Evolutionary conservation across 1,140 invertebrate genomes (phyloP), one percentile per base, ranked within the genome.

Genomic region (Ericerus pela): DNA sequence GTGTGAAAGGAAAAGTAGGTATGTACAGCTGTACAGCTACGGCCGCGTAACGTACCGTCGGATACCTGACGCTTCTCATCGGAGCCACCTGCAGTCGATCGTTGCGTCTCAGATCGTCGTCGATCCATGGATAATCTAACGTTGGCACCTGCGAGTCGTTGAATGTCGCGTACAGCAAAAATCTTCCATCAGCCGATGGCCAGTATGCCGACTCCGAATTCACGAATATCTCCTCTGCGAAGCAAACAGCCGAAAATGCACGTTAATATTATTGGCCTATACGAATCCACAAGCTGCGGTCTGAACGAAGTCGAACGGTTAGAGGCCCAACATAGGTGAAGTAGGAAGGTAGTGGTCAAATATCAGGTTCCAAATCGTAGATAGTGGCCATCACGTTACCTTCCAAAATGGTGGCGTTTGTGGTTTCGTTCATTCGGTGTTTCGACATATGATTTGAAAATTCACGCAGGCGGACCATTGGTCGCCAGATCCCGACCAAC

Each of bases 141-240:
- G 77, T 75, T 11, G 78, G 78, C 28, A 92, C 87, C 57, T 76
- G 74, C 8, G 79, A 80, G 68, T 95, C 91, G 71, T 96, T 88
- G 72, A 93, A 94, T 27, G 80, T 76, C 0, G 84, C 88, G 70
- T 81, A 95, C 63, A 90, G 74, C 20, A 96, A 74, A 61, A 81
- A 79, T 1, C 78, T 76, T 22, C 88, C 89, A 65, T 88, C 81
- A 1, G 74, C 71, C 33, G 88, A 90, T 52, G 85, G 81, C 89
- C 90, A 94, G 43, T 86, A 69, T 0, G 88, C 88, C 65, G 84
- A 79, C 11, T 81, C 75, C 51, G 73, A 51, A 8, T 54, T 73
- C 61, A 85, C 73, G 58, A 56, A 47, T 27, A 88, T 79, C 68
- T 87, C 84, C 69, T 88, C 84, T 84, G 73, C 31, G 71, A 70